These are phyloP conservation scores for Lethocerus indicus DNA, from an alignment of 1,140 invertebrate genomes.

Conservation along the genomic window DNA sequence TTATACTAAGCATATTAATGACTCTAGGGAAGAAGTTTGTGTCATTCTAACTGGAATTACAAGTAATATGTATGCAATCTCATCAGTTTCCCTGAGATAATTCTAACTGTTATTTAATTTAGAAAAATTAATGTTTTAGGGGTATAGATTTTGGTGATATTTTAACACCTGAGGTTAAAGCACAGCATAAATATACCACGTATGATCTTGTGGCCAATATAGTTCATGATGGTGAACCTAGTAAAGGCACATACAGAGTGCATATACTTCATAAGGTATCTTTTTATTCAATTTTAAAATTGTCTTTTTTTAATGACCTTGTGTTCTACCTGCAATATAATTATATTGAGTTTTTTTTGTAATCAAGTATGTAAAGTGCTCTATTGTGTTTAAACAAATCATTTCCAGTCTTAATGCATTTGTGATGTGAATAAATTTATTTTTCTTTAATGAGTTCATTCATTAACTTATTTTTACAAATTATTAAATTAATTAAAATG, in stretches of 20 bases:
- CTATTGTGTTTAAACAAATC: too few relatives aligned
- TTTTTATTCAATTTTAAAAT: neutral
- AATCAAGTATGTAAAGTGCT: too few relatives aligned
- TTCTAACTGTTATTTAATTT: too few relatives aligned
- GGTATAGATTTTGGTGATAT: constrained; percentile 97
- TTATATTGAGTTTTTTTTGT: too few relatives aligned
- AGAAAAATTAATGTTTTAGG: constrained; percentile 33
- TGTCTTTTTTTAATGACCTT: neutral
- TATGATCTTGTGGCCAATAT: constrained; percentile 98
- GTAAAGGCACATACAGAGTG: constrained; percentile 84
- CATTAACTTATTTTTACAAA: too few relatives aligned
- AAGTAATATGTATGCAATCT: neutral
- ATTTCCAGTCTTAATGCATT: too few relatives aligned
- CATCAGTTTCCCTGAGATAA: neutral
- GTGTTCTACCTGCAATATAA: neutral
- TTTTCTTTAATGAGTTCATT: too few relatives aligned
- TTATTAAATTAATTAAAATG: too few relatives aligned
- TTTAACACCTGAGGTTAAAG: constrained; percentile 66
- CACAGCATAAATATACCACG: constrained; percentile 58
- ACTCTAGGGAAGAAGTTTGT: neutral
- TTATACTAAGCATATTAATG: constrained; percentile 1
- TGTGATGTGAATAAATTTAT: too few relatives aligned
- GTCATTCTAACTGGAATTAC: neutral
- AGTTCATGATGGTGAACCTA: constrained; percentile 93
- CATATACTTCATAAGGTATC: constrained; percentile 82